A percentile compares a stretch with the other conserved stretches of the same genome.
Conservation (phyloP, 2,888 invertebrate species). For the Prenolepis imparis region DNA sequence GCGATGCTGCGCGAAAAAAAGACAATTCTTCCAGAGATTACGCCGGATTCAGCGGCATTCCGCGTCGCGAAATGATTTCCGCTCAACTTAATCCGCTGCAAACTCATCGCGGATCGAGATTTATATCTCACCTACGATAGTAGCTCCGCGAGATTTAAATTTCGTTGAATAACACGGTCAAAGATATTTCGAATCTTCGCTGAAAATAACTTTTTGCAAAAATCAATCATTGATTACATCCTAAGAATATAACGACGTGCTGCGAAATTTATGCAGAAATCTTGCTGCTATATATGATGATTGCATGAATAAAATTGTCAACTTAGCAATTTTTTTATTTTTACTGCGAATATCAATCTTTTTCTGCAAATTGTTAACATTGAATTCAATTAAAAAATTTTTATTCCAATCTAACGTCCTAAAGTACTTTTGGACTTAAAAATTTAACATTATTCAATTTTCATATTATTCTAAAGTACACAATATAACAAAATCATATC, state of each 20-base stretch:
- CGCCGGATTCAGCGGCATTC: conserved; percentile 52
- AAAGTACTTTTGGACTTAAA: not conserved
- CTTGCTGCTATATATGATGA: not conserved
- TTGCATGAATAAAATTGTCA: not conserved
- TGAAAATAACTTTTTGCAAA: conserved; percentile 25
- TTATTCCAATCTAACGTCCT: not conserved
- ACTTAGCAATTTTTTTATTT: not conserved
- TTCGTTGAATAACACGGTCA: conserved; percentile 28
- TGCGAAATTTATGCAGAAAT: not conserved
- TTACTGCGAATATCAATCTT: not conserved
- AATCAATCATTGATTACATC: not conserved
- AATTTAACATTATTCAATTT: not conserved
- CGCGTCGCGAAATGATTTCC: conserved; percentile 54
- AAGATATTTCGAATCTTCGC: conserved; percentile 28
- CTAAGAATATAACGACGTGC: not conserved
- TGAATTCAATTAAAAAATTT: not conserved
- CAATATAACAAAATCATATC: not conserved
- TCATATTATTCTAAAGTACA: not conserved
- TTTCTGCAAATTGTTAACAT: not conserved
- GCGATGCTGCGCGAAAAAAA: conserved; percentile 46
- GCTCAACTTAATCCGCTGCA: conserved; percentile 51
- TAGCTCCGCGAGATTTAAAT: conserved; percentile 38
- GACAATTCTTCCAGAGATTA: conserved; percentile 60
- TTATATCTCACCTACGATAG: conserved; percentile 32
- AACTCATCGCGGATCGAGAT: conserved; percentile 49